Conservation (phyloP, 1,140 invertebrate genomes). For the Hypothenemus hampei region DNA sequence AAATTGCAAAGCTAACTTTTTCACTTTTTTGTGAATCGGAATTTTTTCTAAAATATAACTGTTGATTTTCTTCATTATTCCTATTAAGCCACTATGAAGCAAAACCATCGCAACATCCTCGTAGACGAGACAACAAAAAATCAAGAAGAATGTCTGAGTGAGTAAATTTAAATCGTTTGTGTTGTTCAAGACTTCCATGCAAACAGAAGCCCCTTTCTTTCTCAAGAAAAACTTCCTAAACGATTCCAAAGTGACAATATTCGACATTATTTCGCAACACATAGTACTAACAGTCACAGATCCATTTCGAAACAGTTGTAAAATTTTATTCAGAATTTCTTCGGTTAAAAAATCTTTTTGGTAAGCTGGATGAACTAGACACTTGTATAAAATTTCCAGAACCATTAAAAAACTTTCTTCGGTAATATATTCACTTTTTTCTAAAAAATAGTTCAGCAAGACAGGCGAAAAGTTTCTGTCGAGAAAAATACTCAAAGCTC, state of each 20-base stretch:
- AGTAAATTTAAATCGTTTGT: constrained; percentile 27
- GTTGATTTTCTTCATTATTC: constrained; percentile 26
- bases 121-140: constrained; percentile 30
- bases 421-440: constrained; percentile 13
- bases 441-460: constrained; percentile 28
- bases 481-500: constrained; percentile 25
- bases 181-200: constrained; percentile 21
- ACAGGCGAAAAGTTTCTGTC: constrained; percentile 20
- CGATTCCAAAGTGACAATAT: constrained; percentile 11
- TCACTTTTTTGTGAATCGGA: constrained; percentile 27
- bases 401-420: constrained; percentile 24
- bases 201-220: constrained; percentile 25
- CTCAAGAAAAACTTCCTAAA: constrained; percentile 33
- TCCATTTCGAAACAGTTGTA: constrained; percentile 21
- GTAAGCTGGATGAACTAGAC: constrained; percentile 22
- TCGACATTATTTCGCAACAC: constrained; percentile 31
- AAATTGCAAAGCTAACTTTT: constrained; percentile 29
- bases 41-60: constrained; percentile 17
- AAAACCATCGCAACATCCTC: constrained; percentile 31
- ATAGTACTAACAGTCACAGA: constrained; percentile 13
- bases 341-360: constrained; percentile 23
- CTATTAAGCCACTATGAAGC: constrained; percentile 26
- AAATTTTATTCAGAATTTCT: constrained; percentile 25
- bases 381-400: constrained; percentile 31
- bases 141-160: constrained; percentile 31